A percentile compares a stretch with the other conserved stretches of the same genome.
Conservation (phyloP, 2,888 invertebrate genomes). For the Apamea sordens region DNA sequence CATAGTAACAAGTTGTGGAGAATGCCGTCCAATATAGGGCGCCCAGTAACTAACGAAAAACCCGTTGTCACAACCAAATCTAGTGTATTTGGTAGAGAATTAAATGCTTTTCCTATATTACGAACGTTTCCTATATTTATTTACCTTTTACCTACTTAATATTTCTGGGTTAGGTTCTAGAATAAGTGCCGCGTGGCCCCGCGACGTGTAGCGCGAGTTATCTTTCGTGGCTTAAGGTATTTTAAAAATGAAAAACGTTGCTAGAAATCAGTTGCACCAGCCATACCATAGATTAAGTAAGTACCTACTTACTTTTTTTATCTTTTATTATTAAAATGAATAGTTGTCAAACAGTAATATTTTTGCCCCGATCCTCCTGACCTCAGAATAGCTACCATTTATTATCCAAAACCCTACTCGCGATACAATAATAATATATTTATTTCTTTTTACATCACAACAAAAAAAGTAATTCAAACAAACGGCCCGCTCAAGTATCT, state of each 20-base stretch:
- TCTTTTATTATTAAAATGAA: slow-evolving; percentile 1
- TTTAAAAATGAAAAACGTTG: background rate
- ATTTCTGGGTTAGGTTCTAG: background rate
- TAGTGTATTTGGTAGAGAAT: background rate
- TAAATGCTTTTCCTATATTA: background rate
- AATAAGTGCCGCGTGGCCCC: background rate
- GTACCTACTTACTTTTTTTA: too few species aligned
- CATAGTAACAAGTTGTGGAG: background rate
- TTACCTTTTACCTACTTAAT: background rate
- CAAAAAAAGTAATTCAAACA: slow-evolving; percentile 47
- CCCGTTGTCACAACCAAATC: background rate
- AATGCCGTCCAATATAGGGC: background rate
- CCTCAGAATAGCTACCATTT: slow-evolving; percentile 26
- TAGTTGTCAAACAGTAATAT: background rate
- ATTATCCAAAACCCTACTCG: slow-evolving; percentile 4
- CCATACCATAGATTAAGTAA: background rate
- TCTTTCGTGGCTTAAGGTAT: background rate
- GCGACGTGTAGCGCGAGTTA: background rate
- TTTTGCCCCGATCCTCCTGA: background rate
- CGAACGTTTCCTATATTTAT: background rate
- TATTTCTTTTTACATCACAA: slow-evolving; percentile 32
- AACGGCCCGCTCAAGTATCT: slow-evolving; percentile 41
- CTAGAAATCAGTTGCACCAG: background rate
- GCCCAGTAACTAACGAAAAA: background rate
- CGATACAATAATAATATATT: slow-evolving; percentile 24